phyloP scores from a whole-genome alignment of 2,113 vertebrate genomes.

The Alosa alosa region DNA sequence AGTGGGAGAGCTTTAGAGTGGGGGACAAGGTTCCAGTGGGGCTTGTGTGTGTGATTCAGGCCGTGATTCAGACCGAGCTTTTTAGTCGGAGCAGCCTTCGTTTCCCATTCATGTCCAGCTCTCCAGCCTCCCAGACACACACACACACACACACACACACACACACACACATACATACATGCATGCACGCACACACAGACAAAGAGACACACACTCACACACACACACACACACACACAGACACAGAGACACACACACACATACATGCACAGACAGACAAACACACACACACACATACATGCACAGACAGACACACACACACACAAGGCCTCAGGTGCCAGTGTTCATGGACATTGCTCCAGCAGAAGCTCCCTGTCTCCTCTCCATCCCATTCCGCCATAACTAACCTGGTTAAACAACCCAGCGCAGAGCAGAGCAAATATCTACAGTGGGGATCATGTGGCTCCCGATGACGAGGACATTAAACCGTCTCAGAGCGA shows the following conservation, averaged over 20 bases:
- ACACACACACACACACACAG: background rate
- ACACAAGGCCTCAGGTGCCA: background rate
- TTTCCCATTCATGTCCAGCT: background rate
- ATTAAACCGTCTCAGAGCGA: background rate
- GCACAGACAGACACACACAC: too few species aligned
- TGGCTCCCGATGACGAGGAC: background rate
- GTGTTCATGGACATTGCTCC: background rate
- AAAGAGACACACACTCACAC: too few species aligned
- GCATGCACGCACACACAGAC: too few species aligned
- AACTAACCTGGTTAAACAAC: background rate
- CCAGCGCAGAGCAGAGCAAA: background rate
- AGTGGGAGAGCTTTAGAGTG: background rate
- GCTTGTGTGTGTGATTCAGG: background rate
- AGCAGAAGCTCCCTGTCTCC: background rate
- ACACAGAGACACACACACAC: background rate
- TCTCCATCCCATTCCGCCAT: background rate
- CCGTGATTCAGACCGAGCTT: background rate
- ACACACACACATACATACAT: too few species aligned
- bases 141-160: background rate
- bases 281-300: too few species aligned
- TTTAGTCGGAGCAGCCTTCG: background rate
- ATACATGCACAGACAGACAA: background rate
- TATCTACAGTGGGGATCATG: background rate
- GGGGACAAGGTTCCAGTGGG: background rate
- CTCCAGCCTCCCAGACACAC: background rate